phyloP scores from a whole-genome alignment of 2,797 vertebrate species.

The Zalophus californianus region DNA sequence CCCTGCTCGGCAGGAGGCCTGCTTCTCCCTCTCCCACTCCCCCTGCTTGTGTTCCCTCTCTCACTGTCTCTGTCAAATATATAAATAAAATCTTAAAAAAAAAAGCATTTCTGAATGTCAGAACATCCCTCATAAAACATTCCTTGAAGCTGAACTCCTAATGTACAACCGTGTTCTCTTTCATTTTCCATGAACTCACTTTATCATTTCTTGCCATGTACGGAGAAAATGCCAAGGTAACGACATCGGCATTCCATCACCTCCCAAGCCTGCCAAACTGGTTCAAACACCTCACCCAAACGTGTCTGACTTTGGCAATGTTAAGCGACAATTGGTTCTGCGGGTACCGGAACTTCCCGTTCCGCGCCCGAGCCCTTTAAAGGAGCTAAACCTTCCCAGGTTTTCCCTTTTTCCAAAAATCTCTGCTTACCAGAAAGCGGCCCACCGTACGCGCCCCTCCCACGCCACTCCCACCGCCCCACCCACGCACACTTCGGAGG shows the following conservation, averaged over 20 bases:
- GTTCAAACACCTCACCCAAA: neutral
- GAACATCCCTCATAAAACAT: neutral
- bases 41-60: no score
- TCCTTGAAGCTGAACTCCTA: neutral
- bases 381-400: neutral
- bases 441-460: neutral
- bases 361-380: neutral
- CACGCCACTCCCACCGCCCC: neutral
- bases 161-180: neutral
- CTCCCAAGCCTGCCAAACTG: neutral
- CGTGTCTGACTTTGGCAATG: neutral
- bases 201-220: neutral
- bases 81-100: neutral
- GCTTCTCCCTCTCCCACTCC: no score
- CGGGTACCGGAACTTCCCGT: neutral
- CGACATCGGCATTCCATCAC: neutral
- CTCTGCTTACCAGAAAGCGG: neutral
- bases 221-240: neutral
- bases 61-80: no score
- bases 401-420: neutral
- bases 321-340: neutral
- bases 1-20: no score
- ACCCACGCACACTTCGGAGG: neutral
- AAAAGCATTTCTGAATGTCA: neutral
- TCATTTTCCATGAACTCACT: neutral